Base-by-base conservation (phyloP, 1,140 invertebrate genomes). In the Tetramorium simillimum region DNA sequence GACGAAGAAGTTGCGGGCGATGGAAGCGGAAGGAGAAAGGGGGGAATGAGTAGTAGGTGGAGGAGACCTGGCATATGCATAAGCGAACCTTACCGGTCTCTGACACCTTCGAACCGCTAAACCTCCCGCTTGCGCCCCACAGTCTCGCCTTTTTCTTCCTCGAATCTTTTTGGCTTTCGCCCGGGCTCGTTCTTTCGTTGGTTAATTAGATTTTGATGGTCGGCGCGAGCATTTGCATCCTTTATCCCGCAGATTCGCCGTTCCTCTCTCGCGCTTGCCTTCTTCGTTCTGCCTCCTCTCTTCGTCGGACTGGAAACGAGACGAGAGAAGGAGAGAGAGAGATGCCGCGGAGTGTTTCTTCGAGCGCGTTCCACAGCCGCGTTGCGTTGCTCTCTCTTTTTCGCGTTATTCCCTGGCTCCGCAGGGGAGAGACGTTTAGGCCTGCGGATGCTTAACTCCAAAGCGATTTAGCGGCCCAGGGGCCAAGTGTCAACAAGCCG, bases 121-220 rank as follows among this genome's bases (percentile, higher is more conserved):
- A 92, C 80, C 87, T 86, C 86, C 69, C 88, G 80, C 88, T 88
- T 86, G 82, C 16, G 51, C 53, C 49, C 53, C 82, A 49, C 84
- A 81, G 86, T 82, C 81, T 85, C 69, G 24, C 21, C 77, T 88
- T 91, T 90, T 91, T 90, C 77, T 86, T 91, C 60, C 14, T 81
- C 58, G 63, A 53, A 53, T 75, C 87, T 86, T 92, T 91, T 93
- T 86, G 85, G 70, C 85, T 92, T 91, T 92, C 87, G 89, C 85
- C 87, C 87, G 87, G 78, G 88, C 91, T 75, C 88, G 92, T 90
- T 93, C 93, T 93, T 93, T 92, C 93, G 92, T 86, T 93, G 91
- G 93, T 93, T 94, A 94, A 94, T 94, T 94, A 95, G 93, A 94
- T 95, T 95, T 95, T 94, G 93, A 95, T 95, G 94, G 93, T 91